A percentile compares a stretch with the other conserved stretches of the same genome.
phyloP scores from a whole-genome alignment of 2,797 vertebrate species.

The Syngnathus rostellatus region DNA sequence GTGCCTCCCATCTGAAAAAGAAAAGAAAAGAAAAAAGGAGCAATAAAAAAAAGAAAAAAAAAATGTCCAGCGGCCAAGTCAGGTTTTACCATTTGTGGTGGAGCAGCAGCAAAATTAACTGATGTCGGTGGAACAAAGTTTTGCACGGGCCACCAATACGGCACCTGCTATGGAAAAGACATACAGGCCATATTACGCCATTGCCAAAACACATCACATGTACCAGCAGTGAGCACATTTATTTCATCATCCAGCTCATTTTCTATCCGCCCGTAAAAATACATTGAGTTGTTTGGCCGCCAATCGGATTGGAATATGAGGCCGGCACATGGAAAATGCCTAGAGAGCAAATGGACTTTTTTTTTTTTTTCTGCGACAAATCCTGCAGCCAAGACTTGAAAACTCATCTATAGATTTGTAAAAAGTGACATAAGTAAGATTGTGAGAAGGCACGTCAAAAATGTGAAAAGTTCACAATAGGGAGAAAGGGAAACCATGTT shows the following conservation, averaged over 20 bases:
- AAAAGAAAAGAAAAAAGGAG: background rate
- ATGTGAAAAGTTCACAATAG: no score
- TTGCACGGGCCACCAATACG: slow-evolving; percentile 6
- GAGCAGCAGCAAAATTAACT: slow-evolving; percentile 3
- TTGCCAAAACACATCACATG: background rate
- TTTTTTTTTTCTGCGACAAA: no score
- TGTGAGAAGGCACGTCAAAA: background rate
- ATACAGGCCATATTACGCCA: background rate
- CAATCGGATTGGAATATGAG: no score
- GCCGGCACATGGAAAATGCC: no score
- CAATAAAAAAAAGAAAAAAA: background rate
- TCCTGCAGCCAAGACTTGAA: no score
- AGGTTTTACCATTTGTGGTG: slow-evolving; percentile 6
- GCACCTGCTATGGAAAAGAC: slow-evolving; percentile 1
- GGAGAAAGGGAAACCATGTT: no score
- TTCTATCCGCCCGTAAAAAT: no score
- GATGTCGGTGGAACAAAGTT: slow-evolving; percentile 4
- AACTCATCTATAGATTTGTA: no score
- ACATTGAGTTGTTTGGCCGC: no score
- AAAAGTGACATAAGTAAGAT: background rate
- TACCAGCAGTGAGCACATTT: background rate
- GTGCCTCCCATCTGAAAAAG: slow-evolving; percentile 5
- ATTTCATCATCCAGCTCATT: background rate
- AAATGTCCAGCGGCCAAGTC: no score
- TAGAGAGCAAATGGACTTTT: no score